phyloP scores from a whole-genome alignment of 1,140 invertebrate genomes.

The Drosophila sturtevanti region DNA sequence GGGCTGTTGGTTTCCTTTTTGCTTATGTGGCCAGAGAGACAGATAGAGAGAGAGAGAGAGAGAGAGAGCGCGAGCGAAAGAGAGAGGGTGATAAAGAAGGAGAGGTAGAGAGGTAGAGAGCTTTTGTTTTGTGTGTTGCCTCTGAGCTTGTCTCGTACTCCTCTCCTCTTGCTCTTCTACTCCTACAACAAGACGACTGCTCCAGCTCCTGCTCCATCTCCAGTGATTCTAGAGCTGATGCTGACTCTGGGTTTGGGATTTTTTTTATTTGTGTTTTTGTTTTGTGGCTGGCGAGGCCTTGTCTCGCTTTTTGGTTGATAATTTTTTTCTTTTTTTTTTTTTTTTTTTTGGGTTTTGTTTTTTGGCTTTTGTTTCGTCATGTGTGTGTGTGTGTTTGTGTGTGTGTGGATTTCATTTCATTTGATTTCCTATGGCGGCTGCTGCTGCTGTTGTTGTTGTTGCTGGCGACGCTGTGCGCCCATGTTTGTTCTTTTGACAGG shows the following conservation, averaged over 20 bases:
- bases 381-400: slow-evolving; percentile 39
- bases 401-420: slow-evolving; percentile 72
- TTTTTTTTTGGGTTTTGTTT: slow-evolving; percentile 47
- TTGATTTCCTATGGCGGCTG: slow-evolving; percentile 78
- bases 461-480: slow-evolving; percentile 71
- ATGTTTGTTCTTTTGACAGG: slow-evolving; percentile 83
- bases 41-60: not conserved
- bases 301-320: slow-evolving; percentile 71
- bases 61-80: no score
- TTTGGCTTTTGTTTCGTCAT: slow-evolving; percentile 77
- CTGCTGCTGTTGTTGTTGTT: slow-evolving; percentile 2
- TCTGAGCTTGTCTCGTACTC: slow-evolving; percentile 6
- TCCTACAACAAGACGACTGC: slow-evolving; percentile 4
- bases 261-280: slow-evolving; percentile 4
- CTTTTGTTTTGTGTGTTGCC: slow-evolving; percentile 62
- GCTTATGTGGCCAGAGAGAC: slow-evolving; percentile 51
- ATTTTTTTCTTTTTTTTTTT: slow-evolving; percentile 56
- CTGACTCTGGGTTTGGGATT: slow-evolving; percentile 31
- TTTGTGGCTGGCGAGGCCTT: slow-evolving; percentile 53
- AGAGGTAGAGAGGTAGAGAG: slow-evolving; percentile 11
- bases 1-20: slow-evolving; percentile 68
- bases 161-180: slow-evolving; percentile 13
- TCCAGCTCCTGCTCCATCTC: slow-evolving; percentile 27
- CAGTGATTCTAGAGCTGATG: slow-evolving; percentile 17
- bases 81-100: not conserved